Conservation (phyloP, 2,888 invertebrate species). For the Lasioglossum leucozonium region DNA sequence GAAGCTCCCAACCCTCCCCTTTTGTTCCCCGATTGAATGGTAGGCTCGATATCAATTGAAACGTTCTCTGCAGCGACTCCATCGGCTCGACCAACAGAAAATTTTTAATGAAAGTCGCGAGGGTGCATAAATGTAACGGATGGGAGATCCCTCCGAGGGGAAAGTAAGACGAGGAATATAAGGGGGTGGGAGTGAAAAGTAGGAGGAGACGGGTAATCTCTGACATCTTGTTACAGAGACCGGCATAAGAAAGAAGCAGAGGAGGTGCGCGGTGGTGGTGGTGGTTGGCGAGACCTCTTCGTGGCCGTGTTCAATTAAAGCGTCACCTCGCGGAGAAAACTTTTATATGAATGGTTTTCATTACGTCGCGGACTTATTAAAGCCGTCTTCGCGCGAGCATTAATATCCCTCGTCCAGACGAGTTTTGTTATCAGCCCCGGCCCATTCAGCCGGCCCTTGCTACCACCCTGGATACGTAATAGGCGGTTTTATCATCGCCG, state of each 20-base stretch:
- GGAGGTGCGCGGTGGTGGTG: not conserved
- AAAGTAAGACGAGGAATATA: conserved; percentile 28
- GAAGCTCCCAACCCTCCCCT: conserved; percentile 27
- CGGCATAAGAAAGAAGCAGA: conserved; percentile 47
- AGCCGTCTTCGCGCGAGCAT: conserved; percentile 75
- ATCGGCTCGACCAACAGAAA: conserved; percentile 62
- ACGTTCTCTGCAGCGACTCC: conserved; percentile 48
- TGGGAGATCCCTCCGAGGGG: conserved; percentile 8
- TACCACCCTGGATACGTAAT: conserved; percentile 23
- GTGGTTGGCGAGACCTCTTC: conserved; percentile 46
- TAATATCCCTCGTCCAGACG: conserved; percentile 76
- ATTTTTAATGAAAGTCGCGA: conserved; percentile 71
- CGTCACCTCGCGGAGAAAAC: conserved; percentile 79
- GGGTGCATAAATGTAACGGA: conserved; percentile 30
- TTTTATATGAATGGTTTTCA: conserved; percentile 84
- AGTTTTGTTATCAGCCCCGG: conserved; percentile 76
- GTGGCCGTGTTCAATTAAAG: conserved; percentile 80
- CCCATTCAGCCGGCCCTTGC: conserved; percentile 51
- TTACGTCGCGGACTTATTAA: conserved; percentile 82
- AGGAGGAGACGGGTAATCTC: conserved; percentile 64
- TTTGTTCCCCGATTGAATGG: conserved; percentile 64
- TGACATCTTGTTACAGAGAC: conserved; percentile 71
- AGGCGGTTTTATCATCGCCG: conserved; percentile 24
- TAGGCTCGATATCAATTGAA: conserved; percentile 68
- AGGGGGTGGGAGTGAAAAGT: not conserved